A percentile compares a stretch with the other conserved stretches of the same genome.
phyloP scores from a whole-genome alignment of 2,113 vertebrate species.

The Petaurus breviceps region DNA sequence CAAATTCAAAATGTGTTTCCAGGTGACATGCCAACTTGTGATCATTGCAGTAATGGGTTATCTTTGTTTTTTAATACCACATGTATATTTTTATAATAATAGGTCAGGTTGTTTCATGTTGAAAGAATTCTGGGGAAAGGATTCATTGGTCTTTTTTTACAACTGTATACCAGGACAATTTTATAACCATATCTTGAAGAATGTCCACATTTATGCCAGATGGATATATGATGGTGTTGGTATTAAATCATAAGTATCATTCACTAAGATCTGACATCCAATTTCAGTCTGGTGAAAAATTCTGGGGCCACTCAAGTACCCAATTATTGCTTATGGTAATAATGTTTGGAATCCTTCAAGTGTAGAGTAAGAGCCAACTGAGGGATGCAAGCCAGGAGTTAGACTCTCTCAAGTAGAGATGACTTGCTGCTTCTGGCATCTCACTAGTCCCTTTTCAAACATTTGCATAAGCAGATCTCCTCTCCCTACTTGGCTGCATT shows the following conservation, averaged over 20 bases:
- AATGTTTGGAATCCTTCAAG: constrained; percentile 49
- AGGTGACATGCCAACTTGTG: not conserved
- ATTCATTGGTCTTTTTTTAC: not conserved
- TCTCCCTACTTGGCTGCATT: not conserved
- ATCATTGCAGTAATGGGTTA: not conserved
- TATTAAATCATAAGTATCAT: constrained; percentile 56
- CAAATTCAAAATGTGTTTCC: not conserved
- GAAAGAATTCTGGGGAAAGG: not conserved
- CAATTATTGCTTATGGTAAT: constrained; percentile 24
- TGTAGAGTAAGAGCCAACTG: constrained; percentile 38
- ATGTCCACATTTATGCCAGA: not conserved
- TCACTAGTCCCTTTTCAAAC: not conserved
- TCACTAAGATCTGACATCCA: not conserved
- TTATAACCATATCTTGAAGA: not conserved
- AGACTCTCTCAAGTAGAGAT: constrained; percentile 51
- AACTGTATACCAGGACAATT: not conserved
- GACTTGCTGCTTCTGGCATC: constrained; percentile 27
- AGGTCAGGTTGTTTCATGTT: not conserved
- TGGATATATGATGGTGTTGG: constrained; percentile 52
- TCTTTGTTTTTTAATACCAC: not conserved
- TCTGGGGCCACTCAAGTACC: not conserved
- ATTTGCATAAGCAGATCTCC: constrained; percentile 18
- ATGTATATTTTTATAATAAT: not conserved
- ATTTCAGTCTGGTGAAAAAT: constrained; percentile 65
- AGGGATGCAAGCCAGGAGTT: constrained; percentile 25